These are phyloP conservation scores for Cryptotermes secundus DNA, from an alignment of 1,140 invertebrate genomes.

Conservation along the genomic window DNA sequence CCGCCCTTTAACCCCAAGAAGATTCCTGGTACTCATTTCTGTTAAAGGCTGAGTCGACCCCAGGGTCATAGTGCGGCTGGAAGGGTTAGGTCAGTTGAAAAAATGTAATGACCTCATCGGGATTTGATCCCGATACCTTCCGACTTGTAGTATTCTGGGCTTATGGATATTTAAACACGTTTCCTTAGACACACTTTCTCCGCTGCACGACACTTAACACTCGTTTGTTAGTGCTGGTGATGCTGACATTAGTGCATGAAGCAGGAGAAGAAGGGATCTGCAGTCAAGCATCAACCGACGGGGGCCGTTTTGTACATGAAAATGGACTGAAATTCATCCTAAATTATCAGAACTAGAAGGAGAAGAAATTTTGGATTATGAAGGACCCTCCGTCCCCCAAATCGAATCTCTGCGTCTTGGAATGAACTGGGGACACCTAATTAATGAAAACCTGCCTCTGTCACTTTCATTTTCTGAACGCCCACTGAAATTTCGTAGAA, in stretches of 20 bases:
- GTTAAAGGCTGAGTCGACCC: no score
- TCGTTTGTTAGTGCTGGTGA: not conserved
- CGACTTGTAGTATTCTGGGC: no score
- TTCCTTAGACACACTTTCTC: not conserved
- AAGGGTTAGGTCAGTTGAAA: no score
- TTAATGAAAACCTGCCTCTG: not conserved
- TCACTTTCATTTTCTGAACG: not conserved
- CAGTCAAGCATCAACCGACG: not conserved
- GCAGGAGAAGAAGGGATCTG: not conserved
- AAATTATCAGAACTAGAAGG: not conserved
- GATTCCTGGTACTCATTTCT: no score
- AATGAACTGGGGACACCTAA: not conserved
- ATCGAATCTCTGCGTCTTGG: not conserved
- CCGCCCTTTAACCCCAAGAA: no score
- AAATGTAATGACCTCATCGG: no score
- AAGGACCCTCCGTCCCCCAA: not conserved
- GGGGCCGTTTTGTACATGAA: not conserved
- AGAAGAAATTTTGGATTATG: not conserved
- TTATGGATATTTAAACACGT: no score
- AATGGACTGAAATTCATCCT: not conserved
- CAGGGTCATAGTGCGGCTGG: no score
- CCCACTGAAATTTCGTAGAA: not conserved
- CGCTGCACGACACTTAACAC: not conserved
- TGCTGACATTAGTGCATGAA: not conserved
- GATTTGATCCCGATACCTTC: no score